These are phyloP conservation scores for Aleadryas rufinucha DNA, from an alignment of 2,113 vertebrate species.

Conservation along the genomic window DNA sequence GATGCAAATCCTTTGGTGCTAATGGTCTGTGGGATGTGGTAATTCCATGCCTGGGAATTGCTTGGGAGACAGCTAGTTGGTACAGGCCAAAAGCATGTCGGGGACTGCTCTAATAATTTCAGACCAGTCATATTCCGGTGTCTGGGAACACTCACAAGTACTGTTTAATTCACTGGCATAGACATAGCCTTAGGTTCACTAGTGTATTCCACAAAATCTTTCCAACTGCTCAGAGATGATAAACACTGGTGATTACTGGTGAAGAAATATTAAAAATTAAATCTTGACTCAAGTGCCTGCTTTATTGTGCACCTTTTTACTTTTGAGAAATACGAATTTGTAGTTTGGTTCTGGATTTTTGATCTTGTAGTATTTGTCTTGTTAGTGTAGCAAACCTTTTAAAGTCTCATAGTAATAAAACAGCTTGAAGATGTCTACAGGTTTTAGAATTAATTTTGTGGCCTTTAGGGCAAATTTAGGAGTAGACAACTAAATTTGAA, in stretches of 20 bases:
- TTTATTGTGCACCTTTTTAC: neutral
- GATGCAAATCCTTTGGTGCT: conserved; percentile 4
- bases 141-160: neutral
- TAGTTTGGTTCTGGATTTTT: neutral
- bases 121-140: neutral
- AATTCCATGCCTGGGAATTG: neutral
- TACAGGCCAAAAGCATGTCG: neutral
- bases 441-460: neutral
- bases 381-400: neutral
- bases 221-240: neutral
- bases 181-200: neutral
- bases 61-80: neutral
- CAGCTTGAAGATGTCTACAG: neutral
- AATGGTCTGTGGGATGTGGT: neutral
- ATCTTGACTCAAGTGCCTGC: neutral
- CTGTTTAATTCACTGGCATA: neutral
- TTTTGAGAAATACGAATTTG: neutral
- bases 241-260: neutral
- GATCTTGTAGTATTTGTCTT: neutral
- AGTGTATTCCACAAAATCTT: neutral
- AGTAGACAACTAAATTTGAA: neutral
- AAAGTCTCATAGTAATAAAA: neutral
- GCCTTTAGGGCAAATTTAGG: neutral
- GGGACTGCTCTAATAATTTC: neutral
- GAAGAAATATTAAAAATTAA: neutral